Base-by-base conservation (phyloP, 30 jellyfish, hydroid and myxozoan genomes). In the Chironex yamaguchii region DNA sequence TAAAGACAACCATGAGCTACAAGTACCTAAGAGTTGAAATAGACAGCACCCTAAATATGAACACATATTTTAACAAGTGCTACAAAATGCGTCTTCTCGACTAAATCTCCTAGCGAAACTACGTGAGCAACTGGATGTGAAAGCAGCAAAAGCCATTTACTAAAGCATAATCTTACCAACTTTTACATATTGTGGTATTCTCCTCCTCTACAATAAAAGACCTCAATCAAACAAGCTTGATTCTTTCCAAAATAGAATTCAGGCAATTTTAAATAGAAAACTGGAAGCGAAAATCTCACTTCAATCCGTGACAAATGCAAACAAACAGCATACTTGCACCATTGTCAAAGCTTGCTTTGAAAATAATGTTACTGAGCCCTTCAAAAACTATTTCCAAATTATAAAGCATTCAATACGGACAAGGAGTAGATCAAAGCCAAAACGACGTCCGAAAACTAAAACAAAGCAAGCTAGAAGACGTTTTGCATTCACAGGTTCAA, bases 161-260 rank as follows among this genome's bases (percentile, higher is more conserved):
- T 52, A 75, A 30, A 51, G 89, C 62, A 77, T 77, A 70, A 77
- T 77, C 53, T 58, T 77, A 58, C 89, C 89, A 58, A 77, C 89
- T 62, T 77, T 77, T 12, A 58, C 86, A 30, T 77, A 77, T 31
- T 77, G 89, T 64, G 89, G 89, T 34, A 51, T 77, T 26, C 89
- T 34, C 51, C 85, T 77, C 81, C 78, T 29, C 78, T 42, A 64
- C 64, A 29, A 52, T 53, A 76, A 58, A 76, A 76, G 82, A 76
- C 13, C 82, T 64, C 79, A 76, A 51, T 49, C 78, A 62, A 53
- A 76, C 14, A 49, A 53, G 79, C 31, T 49, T 3, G 34, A 21
- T 33, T 64, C 25, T 64, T 21, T 64, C 21, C 34, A 29, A 30
- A 30, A 62, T 9, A 49, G 62, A 48, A 64, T 64, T 53, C 81